phyloP scores from a whole-genome alignment of 2,797 vertebrate genomes.

The Epinephelus awoara region DNA sequence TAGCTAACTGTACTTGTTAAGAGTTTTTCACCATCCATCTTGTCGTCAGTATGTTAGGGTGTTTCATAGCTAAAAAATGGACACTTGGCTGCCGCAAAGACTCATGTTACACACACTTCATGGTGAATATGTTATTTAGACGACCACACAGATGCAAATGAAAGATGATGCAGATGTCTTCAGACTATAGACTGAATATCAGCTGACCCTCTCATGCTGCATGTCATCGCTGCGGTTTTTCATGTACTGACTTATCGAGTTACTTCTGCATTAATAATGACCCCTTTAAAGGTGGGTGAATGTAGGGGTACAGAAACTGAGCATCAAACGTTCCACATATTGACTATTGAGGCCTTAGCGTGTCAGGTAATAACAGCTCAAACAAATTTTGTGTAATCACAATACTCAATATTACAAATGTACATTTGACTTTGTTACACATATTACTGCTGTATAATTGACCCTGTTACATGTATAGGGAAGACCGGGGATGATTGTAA shows the following conservation, averaged over 20 bases:
- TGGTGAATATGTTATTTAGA: slow-evolving; percentile 4
- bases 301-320: too few species aligned
- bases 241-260: neutral
- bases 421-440: too few species aligned
- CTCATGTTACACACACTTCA: slow-evolving; percentile 1
- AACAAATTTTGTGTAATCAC: too few species aligned
- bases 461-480: too few species aligned
- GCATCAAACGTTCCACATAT: too few species aligned
- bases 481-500: too few species aligned
- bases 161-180: slow-evolving; percentile 7
- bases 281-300: too few species aligned
- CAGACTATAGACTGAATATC: neutral
- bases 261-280: slow-evolving; percentile 38
- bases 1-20: slow-evolving; percentile 62
- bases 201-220: neutral
- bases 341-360: too few species aligned
- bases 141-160: neutral
- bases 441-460: too few species aligned
- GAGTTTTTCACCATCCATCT: slow-evolving; percentile 46
- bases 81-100: slow-evolving; percentile 21
- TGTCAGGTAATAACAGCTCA: too few species aligned
- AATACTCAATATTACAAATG: too few species aligned
- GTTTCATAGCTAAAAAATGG: slow-evolving; percentile 33
- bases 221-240: slow-evolving; percentile 16
- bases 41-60: slow-evolving; percentile 23